Base-by-base conservation (phyloP, 2,888 invertebrate genomes). In the Watsonalla binaria region DNA sequence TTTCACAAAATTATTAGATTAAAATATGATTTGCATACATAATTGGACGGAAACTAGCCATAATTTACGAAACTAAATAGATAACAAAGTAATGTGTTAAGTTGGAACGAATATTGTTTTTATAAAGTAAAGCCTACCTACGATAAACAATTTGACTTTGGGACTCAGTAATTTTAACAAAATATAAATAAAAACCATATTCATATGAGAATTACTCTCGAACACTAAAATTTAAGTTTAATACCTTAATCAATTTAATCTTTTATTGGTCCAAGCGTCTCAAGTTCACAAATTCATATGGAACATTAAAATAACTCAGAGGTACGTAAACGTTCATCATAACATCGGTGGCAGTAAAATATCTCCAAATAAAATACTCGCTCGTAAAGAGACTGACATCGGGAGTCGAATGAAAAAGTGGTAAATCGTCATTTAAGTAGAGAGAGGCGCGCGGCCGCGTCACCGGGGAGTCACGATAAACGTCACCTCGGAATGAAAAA, bases 401-500 rank as follows among this genome's bases (percentile, higher is more conserved):
- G 78, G 80, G 86, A 85, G 80, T 81, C 79, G 75, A 75, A 82
- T 80, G 84, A 78, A 82, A 80, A 82, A 82, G 81, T 79, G 86
- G 85, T 86, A 86, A 86, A 86, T 84, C 82, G 82, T 82, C 82
- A 78, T 84, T 82, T 86, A 82, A 83, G 81, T 81, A 84, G 82
- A 72, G 68, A 76, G 75, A 74, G 66, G 65, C 76, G 71, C 78
- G 70, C 73, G 60, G 65, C 70, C 71, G 80, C 75, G 74, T 84
- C 84, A 80, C 86, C 81, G 80, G 84, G 87, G 86, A 84, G 83
- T 72, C 75, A 78, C 85, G 84, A 88, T 89, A 87, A 86, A 89
- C 82, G 88, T 89, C 89, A 86, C 82, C 76, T 82, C 72, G 88
- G 87, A 88, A 89, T 89, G 86, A 83, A 86, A 89, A 87, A 85